These are phyloP conservation scores for Monarcha castaneiventris DNA, from an alignment of 2,113 vertebrate species.

Conservation along the genomic window DNA sequence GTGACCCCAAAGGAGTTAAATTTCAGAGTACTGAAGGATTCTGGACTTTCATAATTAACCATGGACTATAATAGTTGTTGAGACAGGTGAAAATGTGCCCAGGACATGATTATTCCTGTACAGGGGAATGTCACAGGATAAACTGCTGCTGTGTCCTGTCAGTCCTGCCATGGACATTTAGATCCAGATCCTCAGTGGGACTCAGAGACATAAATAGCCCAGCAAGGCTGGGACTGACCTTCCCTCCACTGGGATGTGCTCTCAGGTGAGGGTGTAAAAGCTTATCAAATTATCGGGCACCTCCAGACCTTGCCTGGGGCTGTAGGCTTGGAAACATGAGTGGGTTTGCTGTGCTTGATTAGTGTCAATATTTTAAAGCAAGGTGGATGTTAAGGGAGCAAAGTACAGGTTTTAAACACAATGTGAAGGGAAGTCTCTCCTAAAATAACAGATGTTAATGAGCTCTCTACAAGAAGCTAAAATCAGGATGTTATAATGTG, in stretches of 20 bases:
- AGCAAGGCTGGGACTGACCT: background rate
- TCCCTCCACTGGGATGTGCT: background rate
- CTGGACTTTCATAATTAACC: background rate
- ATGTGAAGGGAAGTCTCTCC: background rate
- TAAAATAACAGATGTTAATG: background rate
- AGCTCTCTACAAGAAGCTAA: background rate
- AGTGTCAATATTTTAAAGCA: background rate
- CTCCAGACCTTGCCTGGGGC: background rate
- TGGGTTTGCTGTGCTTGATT: background rate
- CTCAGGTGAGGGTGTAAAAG: background rate
- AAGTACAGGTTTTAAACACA: background rate
- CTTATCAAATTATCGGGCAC: background rate
- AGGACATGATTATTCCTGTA: background rate
- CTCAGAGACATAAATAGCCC: background rate
- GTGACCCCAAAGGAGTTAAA: background rate
- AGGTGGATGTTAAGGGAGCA: background rate
- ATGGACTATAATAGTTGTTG: background rate
- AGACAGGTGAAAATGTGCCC: background rate
- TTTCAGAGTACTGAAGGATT: background rate
- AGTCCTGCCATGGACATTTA: background rate
- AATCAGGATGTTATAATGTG: background rate
- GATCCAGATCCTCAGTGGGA: background rate
- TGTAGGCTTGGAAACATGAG: background rate
- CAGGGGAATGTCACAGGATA: background rate
- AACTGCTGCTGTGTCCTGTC: background rate